These are phyloP conservation scores for Trichonephila clavipes DNA, from an alignment of 1,140 invertebrate genomes.

Conservation along the genomic window DNA sequence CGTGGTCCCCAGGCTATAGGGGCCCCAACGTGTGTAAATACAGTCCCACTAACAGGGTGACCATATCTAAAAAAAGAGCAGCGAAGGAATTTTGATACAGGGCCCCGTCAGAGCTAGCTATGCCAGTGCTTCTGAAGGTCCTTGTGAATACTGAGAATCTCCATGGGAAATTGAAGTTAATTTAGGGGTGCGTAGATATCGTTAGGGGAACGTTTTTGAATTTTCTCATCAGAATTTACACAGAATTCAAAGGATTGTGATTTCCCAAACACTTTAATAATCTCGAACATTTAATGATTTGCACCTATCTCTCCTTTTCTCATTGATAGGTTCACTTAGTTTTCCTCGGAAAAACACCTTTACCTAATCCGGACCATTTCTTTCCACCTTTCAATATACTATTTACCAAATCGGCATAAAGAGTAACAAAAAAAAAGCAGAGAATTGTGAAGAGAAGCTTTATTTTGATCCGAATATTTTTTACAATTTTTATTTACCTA, in stretches of 20 bases:
- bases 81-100: too few relatives aligned
- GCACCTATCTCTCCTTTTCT: neutral
- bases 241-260: neutral
- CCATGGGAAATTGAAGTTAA: too few relatives aligned
- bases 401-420: constrained; percentile 43
- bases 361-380: constrained; percentile 22
- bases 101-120: too few relatives aligned
- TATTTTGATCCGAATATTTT: constrained; percentile 34
- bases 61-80: too few relatives aligned
- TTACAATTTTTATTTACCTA: constrained; percentile 48
- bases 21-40: too few relatives aligned
- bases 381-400: neutral
- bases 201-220: too few relatives aligned
- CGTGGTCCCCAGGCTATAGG: too few relatives aligned
- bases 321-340: constrained; percentile 30
- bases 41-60: too few relatives aligned
- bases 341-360: constrained; percentile 22
- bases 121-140: too few relatives aligned
- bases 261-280: neutral
- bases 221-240: too few relatives aligned
- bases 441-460: constrained; percentile 2
- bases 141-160: too few relatives aligned
- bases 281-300: neutral
- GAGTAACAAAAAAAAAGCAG: neutral
- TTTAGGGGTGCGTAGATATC: too few relatives aligned